These are phyloP conservation scores for Euwallacea fornicatus DNA, from an alignment of 1,140 invertebrate genomes.

Conservation along the genomic window DNA sequence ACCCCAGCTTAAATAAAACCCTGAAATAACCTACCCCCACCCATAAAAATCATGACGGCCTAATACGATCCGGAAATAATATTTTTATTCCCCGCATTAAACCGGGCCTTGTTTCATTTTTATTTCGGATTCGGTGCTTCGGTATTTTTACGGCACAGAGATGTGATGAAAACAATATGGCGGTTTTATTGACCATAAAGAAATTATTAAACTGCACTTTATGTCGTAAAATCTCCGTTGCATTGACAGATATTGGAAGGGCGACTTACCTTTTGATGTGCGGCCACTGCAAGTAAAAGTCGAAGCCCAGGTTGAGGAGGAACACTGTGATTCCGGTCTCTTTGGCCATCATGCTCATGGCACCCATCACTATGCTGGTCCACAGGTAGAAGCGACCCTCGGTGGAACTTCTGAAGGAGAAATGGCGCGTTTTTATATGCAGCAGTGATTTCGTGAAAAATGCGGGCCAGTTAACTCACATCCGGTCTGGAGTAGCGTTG, in stretches of 20 bases:
- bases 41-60: not conserved
- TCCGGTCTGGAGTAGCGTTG: too few relatives aligned
- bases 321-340: slow-evolving; percentile 88
- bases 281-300: slow-evolving; percentile 71
- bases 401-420: slow-evolving; percentile 38
- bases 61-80: not conserved
- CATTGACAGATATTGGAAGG: not conserved
- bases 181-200: slow-evolving; percentile 20
- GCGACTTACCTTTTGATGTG: slow-evolving; percentile 65
- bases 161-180: slow-evolving; percentile 18
- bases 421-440: not conserved
- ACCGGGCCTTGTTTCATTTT: slow-evolving; percentile 15
- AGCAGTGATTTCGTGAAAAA: too few relatives aligned
- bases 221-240: slow-evolving; percentile 2
- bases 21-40: too few relatives aligned
- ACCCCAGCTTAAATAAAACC: too few relatives aligned
- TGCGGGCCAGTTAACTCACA: too few relatives aligned
- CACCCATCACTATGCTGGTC: slow-evolving; percentile 66
- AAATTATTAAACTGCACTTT: slow-evolving; percentile 20
- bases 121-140: slow-evolving; percentile 18
- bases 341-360: slow-evolving; percentile 87
- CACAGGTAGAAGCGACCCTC: slow-evolving; percentile 59
- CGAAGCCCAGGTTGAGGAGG: slow-evolving; percentile 71
- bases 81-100: slow-evolving; percentile 11
- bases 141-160: slow-evolving; percentile 10